Evolutionary conservation across 53 echinoderm and acorn worm species (phyloP).

Genomic region (Patiria pectinifera): DNA sequence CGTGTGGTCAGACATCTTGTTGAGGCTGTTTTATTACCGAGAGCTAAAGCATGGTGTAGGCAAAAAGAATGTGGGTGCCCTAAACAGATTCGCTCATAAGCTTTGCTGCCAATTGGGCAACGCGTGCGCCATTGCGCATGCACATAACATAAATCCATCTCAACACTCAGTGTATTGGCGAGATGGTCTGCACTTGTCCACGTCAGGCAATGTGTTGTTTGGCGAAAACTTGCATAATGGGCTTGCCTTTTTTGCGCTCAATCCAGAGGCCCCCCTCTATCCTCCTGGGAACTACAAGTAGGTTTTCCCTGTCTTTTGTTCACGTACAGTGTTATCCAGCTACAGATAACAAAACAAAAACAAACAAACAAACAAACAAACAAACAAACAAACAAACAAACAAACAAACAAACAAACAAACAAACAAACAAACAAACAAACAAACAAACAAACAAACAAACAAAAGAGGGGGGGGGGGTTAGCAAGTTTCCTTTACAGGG

Average conservation of each 20-base stretch:
- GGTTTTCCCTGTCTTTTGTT: neutral
- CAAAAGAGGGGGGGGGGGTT: no score
- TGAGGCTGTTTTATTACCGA: neutral
- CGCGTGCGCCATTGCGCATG: neutral
- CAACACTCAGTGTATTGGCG: neutral
- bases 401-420: no score
- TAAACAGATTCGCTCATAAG: neutral
- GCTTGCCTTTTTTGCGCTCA: neutral
- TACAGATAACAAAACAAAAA: no score
- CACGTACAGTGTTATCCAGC: no score
- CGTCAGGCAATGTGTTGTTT: neutral
- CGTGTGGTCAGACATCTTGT: slow-evolving; percentile 8
- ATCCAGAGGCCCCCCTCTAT: slow-evolving; percentile 1
- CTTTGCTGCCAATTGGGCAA: neutral
- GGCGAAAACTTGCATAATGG: neutral
- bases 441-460: no score
- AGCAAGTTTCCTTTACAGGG: neutral
- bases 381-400: no score
- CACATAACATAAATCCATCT: neutral
- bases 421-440: no score
- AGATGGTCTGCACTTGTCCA: neutral
- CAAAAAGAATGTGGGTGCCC: neutral
- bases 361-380: no score
- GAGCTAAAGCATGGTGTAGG: slow-evolving; percentile 17
- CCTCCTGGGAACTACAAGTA: neutral